These are phyloP conservation scores for Acyrthosiphon pisum DNA, from an alignment of 1,140 invertebrate species.

Conservation along the genomic window DNA sequence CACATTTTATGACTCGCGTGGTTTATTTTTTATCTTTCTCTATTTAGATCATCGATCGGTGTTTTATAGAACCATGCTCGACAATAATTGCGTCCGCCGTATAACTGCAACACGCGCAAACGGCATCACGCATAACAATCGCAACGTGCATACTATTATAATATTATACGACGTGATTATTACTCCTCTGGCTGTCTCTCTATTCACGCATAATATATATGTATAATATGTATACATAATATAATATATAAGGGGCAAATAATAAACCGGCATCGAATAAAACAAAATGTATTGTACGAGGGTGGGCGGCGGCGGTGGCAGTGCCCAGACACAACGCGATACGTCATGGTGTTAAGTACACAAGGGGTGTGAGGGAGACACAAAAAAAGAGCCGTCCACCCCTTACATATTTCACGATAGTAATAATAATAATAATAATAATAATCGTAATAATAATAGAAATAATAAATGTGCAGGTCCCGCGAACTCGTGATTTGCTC, in stretches of 20 bases:
- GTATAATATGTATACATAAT: background rate
- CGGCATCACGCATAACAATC: conserved; percentile 5
- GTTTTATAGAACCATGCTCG: background rate
- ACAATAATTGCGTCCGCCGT: background rate
- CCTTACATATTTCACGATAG: conserved; percentile 54
- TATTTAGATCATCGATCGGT: background rate
- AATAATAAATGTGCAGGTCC: conserved; percentile 56
- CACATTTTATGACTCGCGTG: background rate
- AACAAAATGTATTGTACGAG: conserved; percentile 41
- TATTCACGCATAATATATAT: conserved; percentile 16
- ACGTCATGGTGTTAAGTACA: conserved; percentile 57
- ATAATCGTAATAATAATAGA: conserved; percentile 36
- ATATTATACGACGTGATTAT: conserved; percentile 24
- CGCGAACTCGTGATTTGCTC: conserved; percentile 34
- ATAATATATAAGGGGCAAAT: conserved; percentile 51
- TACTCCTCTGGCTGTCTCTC: background rate
- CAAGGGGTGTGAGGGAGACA: conserved; percentile 43
- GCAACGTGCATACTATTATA: conserved; percentile 1
- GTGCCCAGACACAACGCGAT: conserved; percentile 51
- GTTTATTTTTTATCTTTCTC: background rate
- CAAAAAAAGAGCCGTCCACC: conserved; percentile 35
- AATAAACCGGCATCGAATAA: conserved; percentile 55
- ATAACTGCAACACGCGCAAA: background rate
- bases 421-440: conserved; percentile 52
- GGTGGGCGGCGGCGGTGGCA: background rate